These are phyloP conservation scores for Laothoe populi DNA, from an alignment of 2,888 invertebrate genomes.

Conservation along the genomic window DNA sequence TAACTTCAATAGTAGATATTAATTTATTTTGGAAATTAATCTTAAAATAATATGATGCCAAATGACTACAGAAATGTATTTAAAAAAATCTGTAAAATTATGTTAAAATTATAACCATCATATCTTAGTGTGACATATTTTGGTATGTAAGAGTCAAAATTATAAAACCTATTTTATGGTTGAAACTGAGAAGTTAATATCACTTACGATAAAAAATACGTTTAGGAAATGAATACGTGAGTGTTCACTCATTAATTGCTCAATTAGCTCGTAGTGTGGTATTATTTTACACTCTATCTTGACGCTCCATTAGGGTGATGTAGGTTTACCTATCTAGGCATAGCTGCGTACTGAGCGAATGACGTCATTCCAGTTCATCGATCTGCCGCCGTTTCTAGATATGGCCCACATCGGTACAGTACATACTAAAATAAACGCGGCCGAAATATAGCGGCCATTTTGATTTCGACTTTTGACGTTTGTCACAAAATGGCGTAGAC, in stretches of 20 bases:
- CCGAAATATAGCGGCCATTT: background rate
- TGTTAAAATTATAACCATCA: too few relatives aligned
- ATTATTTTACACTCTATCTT: constrained; percentile 17
- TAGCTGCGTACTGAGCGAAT: constrained; percentile 16
- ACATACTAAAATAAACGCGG: background rate
- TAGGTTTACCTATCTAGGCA: background rate
- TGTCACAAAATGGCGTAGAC: background rate
- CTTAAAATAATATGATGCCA: too few relatives aligned
- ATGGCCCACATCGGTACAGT: constrained; percentile 9
- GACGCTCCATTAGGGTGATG: constrained; percentile 4
- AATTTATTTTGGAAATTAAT: too few relatives aligned
- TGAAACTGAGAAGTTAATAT: background rate
- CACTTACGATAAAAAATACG: background rate
- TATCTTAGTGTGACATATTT: too few relatives aligned
- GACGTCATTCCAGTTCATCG: constrained; percentile 20
- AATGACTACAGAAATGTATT: too few relatives aligned
- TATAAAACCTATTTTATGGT: too few relatives aligned
- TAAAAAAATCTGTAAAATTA: too few relatives aligned
- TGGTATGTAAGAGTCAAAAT: too few relatives aligned
- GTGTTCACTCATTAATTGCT: constrained; percentile 3
- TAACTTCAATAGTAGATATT: too few relatives aligned
- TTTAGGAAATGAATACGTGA: background rate
- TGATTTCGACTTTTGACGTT: background rate
- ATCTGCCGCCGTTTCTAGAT: constrained; percentile 22
- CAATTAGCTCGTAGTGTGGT: background rate